Evolutionary conservation across 2,113 vertebrate genomes (phyloP).

Genomic region (Crotalus horridus): DNA sequence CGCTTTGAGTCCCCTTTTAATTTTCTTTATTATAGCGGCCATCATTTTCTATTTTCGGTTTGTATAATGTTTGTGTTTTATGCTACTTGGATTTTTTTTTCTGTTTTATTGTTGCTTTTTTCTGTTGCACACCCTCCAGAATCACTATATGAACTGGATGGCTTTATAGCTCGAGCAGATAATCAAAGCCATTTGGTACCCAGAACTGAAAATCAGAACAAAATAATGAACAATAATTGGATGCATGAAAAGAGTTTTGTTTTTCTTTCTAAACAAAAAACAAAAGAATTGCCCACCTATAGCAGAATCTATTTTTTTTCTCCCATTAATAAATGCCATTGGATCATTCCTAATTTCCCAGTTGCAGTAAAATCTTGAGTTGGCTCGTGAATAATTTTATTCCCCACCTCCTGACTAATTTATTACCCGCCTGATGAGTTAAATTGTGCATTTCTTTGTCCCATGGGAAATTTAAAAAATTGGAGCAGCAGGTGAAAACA

Average conservation of each 20-base stretch:
- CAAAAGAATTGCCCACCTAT: background rate
- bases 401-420: background rate
- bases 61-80: too few species aligned
- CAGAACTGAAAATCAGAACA: too few species aligned
- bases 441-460: background rate
- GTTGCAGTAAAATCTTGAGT: background rate
- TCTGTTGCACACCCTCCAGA: too few species aligned
- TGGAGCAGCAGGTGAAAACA: background rate
- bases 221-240: background rate
- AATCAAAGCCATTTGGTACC: too few species aligned
- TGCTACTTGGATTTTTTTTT: too few species aligned
- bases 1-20: too few species aligned
- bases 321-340: background rate
- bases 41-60: too few species aligned
- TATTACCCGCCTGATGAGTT: background rate
- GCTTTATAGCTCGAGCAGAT: too few species aligned
- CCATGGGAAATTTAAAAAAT: background rate
- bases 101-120: too few species aligned
- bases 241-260: background rate
- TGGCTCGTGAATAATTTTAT: background rate
- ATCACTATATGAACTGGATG: too few species aligned
- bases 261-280: background rate
- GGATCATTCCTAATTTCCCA: background rate
- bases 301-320: background rate
- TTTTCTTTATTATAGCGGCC: too few species aligned